These are phyloP conservation scores for Cataglyphis altisquamis DNA, from an alignment of 2,888 invertebrate species.

Conservation along the genomic window DNA sequence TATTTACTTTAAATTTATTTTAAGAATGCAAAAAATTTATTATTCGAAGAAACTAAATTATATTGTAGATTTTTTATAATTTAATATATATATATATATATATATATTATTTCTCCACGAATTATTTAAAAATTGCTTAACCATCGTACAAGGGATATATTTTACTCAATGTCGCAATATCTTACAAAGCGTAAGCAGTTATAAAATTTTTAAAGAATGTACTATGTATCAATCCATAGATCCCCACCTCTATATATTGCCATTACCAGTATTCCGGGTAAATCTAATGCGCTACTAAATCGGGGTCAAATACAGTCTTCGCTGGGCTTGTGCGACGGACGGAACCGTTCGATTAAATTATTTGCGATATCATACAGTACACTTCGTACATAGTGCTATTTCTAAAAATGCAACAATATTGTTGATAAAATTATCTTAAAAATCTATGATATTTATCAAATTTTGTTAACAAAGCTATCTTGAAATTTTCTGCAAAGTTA, in stretches of 20 bases:
- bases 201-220: background rate
- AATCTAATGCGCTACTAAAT: constrained; percentile 11
- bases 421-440: constrained; percentile 19
- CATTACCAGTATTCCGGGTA: background rate
- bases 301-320: constrained; percentile 48
- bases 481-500: background rate
- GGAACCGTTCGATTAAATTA: constrained; percentile 29
- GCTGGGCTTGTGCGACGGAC: constrained; percentile 43
- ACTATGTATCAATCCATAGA: constrained; percentile 47
- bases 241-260: constrained; percentile 22
- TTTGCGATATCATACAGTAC: background rate
- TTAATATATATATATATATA: background rate
- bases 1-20: background rate
- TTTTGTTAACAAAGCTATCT: background rate
- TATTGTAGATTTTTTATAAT: background rate
- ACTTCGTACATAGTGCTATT: background rate
- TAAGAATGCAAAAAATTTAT: background rate
- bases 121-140: background rate
- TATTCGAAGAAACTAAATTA: background rate
- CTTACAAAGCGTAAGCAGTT: background rate
- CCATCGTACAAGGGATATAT: background rate
- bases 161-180: background rate
- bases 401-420: constrained; percentile 36
- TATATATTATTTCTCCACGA: background rate
- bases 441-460: constrained; percentile 10